Evolutionary conservation across 2,113 vertebrate species (phyloP), one percentile per base, ranked within the genome.

Genomic region (Calidris pygmaea): DNA sequence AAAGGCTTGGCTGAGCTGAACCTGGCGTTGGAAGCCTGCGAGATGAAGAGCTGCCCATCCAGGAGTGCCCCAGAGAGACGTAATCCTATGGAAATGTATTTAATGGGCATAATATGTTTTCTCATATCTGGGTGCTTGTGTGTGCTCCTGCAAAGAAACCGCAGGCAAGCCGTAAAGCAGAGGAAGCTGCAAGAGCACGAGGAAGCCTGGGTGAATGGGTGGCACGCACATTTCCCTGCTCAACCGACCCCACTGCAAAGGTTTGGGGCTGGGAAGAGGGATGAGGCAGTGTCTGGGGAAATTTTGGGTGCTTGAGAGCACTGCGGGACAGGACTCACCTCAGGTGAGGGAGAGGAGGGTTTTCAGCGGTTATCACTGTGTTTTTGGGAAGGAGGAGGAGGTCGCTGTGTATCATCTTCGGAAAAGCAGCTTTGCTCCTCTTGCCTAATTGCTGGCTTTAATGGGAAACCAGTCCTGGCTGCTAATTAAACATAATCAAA

Each of bases 161-260:
- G 3, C 45, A 71, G 45, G 30, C 15, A n/a, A 32, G 9, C 7
- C 35, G 18, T 23, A 12, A 70, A 62, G 27, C 2, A 5, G 60
- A 52, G 24, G 34, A 78, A 66, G 39, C 2, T 67, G 24, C 60
- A 53, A 41, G 1, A 32, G 59, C 63, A 47, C 0, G 0, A 74
- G 27, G 37, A 43, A 81, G 21, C 10, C 39, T 52, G 53, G 5
- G 3, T 50, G 58, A 52, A 41, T 20, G 7, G 3, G 9, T 2
- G 9, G 39, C 29, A 79, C 4, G 5, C 34, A 4, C 0, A 0
- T 37, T 63, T 68, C 15, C 30, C 45, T 52, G 29, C n/a, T 73
- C n/a, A 37, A 14, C 8, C 0, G 0, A 50, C 11, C 14, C 1
- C 1, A 16, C 34, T 60, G 72, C 34, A 24, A 22, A 75, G 22